Evolutionary conservation across 2,797 vertebrate genomes (phyloP).

Genomic region (Leptoclinus maculatus): DNA sequence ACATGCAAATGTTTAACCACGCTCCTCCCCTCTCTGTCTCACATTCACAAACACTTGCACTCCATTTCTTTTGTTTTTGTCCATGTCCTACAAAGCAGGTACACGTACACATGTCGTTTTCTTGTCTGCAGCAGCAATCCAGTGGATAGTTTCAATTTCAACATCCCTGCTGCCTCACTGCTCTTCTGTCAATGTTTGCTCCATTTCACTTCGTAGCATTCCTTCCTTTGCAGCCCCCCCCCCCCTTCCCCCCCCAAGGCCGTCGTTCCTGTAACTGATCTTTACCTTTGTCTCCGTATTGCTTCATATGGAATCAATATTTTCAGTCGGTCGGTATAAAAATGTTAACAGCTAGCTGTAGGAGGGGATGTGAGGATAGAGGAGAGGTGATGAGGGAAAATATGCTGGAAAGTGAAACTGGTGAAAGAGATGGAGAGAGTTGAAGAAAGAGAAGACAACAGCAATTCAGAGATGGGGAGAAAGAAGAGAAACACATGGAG

Average conservation of each 20-base stretch:
- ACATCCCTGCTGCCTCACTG: conserved; percentile 13
- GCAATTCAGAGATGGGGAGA: conserved; percentile 26
- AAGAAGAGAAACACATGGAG: conserved; percentile 71
- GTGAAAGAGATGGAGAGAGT: conserved; percentile 11
- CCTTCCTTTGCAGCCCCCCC: conserved; percentile 30
- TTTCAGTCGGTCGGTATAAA: conserved; percentile 39
- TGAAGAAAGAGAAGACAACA: conserved; percentile 18
- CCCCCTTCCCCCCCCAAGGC: too few species aligned
- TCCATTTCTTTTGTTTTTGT: conserved; percentile 39
- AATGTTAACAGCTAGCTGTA: conserved; percentile 30
- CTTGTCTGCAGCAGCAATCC: conserved; percentile 15
- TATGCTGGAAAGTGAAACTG: conserved; percentile 31
- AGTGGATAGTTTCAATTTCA: conserved; percentile 32
- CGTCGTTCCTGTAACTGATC: conserved; percentile 35
- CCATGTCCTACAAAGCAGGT: conserved; percentile 42
- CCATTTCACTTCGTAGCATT: conserved; percentile 37
- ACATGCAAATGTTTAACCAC: conserved; percentile 76
- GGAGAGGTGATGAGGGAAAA: conserved; percentile 1
- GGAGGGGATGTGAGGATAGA: conserved; percentile 51
- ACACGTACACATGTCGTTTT: conserved; percentile 3
- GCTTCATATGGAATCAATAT: conserved; percentile 58
- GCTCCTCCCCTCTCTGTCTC: conserved; percentile 44
- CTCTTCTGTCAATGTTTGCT: conserved; percentile 38
- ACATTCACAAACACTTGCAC: conserved; percentile 41
- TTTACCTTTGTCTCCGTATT: conserved; percentile 46